Conservation (phyloP, 2,797 vertebrate genomes). For the Mormyrops attenuatus region DNA sequence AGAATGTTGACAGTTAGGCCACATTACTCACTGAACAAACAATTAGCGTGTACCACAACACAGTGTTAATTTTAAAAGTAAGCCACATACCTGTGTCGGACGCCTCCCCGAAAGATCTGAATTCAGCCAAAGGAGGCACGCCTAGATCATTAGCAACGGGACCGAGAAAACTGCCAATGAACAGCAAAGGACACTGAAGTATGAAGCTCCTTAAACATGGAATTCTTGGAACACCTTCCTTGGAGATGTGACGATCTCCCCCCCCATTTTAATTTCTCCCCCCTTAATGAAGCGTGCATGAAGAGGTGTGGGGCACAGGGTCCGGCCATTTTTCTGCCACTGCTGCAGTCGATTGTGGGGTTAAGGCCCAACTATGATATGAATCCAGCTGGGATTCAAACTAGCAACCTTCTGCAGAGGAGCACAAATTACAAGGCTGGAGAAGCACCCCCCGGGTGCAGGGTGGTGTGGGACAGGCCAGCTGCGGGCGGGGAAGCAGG, state of each 20-base stretch:
- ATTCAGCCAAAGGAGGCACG: background rate
- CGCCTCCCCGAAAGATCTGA: constrained; percentile 1
- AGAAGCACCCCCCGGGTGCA: background rate
- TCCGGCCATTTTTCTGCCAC: background rate
- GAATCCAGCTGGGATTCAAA: background rate
- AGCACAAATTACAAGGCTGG: background rate
- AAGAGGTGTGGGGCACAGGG: background rate
- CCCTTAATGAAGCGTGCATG: background rate
- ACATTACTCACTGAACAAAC: background rate
- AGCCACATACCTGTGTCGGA: background rate
- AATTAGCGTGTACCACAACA: background rate
- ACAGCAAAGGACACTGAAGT: background rate
- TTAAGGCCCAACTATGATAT: background rate
- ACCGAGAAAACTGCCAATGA: background rate
- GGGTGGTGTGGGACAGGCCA: background rate
- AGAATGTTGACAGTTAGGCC: background rate
- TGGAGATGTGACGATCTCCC: background rate
- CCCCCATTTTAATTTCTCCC: background rate
- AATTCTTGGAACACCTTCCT: background rate
- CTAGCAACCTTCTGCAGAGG: background rate
- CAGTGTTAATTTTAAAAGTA: background rate
- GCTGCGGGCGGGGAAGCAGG: background rate
- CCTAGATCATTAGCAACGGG: background rate
- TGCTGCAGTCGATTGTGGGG: background rate
- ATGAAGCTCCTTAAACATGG: background rate